Base-by-base conservation (phyloP, 2,797 vertebrate species). In the Myotis daubentonii region DNA sequence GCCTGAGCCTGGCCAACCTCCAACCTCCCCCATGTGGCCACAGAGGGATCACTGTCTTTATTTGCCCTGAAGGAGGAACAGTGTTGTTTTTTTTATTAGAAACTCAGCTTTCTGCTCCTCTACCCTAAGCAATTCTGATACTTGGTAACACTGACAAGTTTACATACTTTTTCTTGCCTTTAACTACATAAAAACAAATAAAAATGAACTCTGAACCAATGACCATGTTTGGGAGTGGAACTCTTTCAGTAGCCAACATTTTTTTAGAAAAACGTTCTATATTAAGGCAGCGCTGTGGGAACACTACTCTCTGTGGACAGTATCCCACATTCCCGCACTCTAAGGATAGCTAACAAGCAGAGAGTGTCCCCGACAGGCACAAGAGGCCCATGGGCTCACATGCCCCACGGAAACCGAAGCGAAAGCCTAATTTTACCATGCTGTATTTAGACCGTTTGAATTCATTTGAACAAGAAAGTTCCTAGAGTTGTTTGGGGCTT, bases 141-240 rank as follows among this genome's bases (percentile, higher is more conserved):
- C 20, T 92, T 25, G 51, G 66, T 92, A 83, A 94, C 47, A 44
- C 10, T 49, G 83, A 91, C 80, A 92, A 93, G 94, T 97, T 97
- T 93, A 96, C 92, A 94, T 75, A 93, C 44, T 87, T 82, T 78
- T 95, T 78, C 89, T 97, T 95, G 86, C 95, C 95, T 95, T 95
- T 93, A 97, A 95, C 85, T 86, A 92, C 89, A 93, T 30, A 62
- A 94, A 95, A 96, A 95, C 95, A 96, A 97, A 91, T 60, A 94
- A 90, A 92, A 87, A 93, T 92, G 90, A 97, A 96, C 96, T 94
- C 84, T 87, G 81, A 96, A 95, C 95, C 11, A 3, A 82, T 94
- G 90, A 76, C 96, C 96, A 84, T 93, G 86, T 96, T 94, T 95
- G 96, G 96, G 96, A 95, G 85, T 86, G 70, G 49, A 93, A 71